Evolutionary conservation across 2,797 vertebrate species (phyloP).

Genomic region (Hozukius guyotensis): DNA sequence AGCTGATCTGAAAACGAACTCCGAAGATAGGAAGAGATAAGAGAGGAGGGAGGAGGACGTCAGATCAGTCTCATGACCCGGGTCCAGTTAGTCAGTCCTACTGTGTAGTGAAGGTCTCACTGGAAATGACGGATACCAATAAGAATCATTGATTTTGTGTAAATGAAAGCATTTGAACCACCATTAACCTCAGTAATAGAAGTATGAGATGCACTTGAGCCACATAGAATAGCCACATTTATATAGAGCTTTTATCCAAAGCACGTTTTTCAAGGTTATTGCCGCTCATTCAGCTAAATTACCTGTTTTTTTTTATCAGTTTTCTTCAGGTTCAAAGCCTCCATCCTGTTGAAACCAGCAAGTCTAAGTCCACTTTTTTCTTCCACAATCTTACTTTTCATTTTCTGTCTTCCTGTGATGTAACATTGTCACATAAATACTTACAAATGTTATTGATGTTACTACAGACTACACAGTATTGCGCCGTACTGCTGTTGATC

Average conservation of each 20-base stretch:
- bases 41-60: neutral
- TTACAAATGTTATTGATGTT: neutral
- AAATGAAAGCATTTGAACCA: neutral
- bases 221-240: neutral
- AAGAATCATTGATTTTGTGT: neutral
- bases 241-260: neutral
- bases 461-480: neutral
- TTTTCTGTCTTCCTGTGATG: neutral
- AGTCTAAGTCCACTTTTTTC: neutral
- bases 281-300: neutral
- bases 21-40: conserved; percentile 11
- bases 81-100: neutral
- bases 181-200: neutral
- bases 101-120: neutral
- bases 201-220: neutral
- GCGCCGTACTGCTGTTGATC: conserved; percentile 3
- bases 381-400: neutral
- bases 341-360: neutral
- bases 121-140: neutral
- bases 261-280: neutral
- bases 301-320: neutral
- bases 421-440: neutral
- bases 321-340: neutral
- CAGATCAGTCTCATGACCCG: conserved; percentile 35
- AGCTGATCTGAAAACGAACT: conserved; percentile 16